Base-by-base conservation (phyloP, 2,888 invertebrate genomes). In the Athetis lepigone region DNA sequence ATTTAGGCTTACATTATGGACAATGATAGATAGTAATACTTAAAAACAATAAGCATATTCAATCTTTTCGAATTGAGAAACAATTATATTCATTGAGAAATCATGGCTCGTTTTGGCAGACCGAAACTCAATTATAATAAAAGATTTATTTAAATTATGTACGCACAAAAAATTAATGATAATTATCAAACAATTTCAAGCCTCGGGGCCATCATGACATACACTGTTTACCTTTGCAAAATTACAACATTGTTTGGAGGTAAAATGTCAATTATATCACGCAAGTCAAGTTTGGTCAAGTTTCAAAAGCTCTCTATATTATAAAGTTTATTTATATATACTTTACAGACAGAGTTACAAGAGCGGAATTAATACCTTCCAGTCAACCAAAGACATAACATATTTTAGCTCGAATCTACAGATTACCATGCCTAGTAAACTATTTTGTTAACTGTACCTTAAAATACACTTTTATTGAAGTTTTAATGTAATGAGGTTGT, bases 401-500 rank as follows among this genome's bases (percentile, higher is more conserved):
- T n/a, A n/a, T n/a, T 21, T 11, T 43, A 7, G 43, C n/a, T 8
- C 7, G 23, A 23, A 13, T 33, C 33, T 33, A 13, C 11, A 33
- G 11, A 13, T 4, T 4, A 33, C 4, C 6, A 2, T 54, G 40
- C 16, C 2, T 45, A n/a, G 33, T 19, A 11, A 6, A 7, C 25
- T 18, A 23, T 23, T 54, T 33, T 13, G 16, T 33, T 16, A 11
- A 16, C 16, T 0, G 29, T 45, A 55, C 21, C 9, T 13, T 33
- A 13, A 33, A 16, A n/a, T 27, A 37, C n/a, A 54, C 36, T 29
- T 52, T 16, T 43, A 8, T 9, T 39, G 8, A 72, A 52, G 33
- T 58, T 61, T 52, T 54, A 58, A 75, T 74, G 64, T 46, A 77
- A 78, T 66, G 46, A 70, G 59, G 66, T 78, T 75, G 40, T 56